Conservation (phyloP, 2,797 vertebrate genomes). For the Liasis olivaceus region DNA sequence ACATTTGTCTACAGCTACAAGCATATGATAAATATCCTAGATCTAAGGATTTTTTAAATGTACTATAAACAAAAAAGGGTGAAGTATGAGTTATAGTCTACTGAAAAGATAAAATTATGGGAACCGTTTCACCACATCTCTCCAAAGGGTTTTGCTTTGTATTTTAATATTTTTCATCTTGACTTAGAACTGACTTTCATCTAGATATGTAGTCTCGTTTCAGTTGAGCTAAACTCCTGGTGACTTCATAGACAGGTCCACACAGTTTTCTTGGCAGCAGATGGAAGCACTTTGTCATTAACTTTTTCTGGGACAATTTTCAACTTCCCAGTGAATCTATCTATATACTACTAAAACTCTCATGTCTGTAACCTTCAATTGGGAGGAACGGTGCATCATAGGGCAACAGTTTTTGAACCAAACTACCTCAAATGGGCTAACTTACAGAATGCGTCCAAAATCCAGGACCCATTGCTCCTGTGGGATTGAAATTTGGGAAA, state of each 20-base stretch:
- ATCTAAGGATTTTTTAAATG: slow-evolving; percentile 7
- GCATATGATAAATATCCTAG: slow-evolving; percentile 21
- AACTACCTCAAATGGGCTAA: too few relatives aligned
- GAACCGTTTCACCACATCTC: background rate
- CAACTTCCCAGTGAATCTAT: background rate
- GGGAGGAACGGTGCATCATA: too few relatives aligned
- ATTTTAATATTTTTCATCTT: slow-evolving; percentile 22
- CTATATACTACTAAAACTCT: too few relatives aligned
- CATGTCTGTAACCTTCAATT: too few relatives aligned
- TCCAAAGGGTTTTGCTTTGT: background rate
- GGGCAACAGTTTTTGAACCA: too few relatives aligned
- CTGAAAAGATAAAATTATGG: slow-evolving; percentile 11
- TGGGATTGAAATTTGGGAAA: too few relatives aligned
- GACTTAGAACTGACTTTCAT: slow-evolving; percentile 51
- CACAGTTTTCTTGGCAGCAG: background rate
- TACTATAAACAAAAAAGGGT: background rate
- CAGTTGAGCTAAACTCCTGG: background rate
- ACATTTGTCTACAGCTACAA: slow-evolving; percentile 36
- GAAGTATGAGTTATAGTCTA: background rate
- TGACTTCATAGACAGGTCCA: background rate
- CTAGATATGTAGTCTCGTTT: background rate
- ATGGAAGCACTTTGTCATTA: slow-evolving; percentile 19
- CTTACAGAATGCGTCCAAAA: too few relatives aligned
- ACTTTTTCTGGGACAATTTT: background rate
- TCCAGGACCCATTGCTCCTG: too few relatives aligned